Evolutionary conservation across 2,113 vertebrate species (phyloP).

Genomic region (Callospermophilus lateralis): DNA sequence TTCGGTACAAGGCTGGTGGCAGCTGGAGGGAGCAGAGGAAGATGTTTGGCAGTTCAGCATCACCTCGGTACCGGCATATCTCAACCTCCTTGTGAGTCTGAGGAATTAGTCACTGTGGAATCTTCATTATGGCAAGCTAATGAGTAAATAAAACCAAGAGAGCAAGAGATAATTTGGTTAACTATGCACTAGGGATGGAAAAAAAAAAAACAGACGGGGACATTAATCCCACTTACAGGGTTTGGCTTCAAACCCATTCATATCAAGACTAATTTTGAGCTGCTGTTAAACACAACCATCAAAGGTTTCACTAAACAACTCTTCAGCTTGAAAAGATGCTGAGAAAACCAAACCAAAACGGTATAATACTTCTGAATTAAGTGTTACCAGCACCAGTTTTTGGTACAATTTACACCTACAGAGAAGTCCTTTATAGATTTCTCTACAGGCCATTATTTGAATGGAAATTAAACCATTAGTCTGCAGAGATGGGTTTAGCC

Average conservation of each 20-base stretch:
- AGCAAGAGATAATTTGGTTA: slow-evolving; percentile 80
- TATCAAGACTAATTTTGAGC: slow-evolving; percentile 30
- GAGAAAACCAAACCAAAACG: background rate
- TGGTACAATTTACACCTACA: background rate
- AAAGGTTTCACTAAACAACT: slow-evolving; percentile 24
- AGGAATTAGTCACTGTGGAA: slow-evolving; percentile 71
- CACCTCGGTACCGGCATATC: background rate
- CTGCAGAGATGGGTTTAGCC: background rate
- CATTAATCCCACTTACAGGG: slow-evolving; percentile 76
- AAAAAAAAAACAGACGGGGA: slow-evolving; percentile 62
- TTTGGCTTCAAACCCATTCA: slow-evolving; percentile 65
- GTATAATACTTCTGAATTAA: background rate
- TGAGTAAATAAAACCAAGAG: slow-evolving; percentile 82
- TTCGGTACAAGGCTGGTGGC: background rate
- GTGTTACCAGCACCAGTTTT: background rate
- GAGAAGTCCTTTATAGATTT: background rate
- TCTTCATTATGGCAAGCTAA: slow-evolving; percentile 77
- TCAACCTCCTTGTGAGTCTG: background rate
- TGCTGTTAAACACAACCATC: slow-evolving; percentile 13
- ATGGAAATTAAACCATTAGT: background rate
- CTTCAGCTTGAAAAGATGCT: background rate
- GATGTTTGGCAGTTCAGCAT: background rate
- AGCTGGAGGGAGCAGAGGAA: background rate
- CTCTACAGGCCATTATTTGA: background rate
- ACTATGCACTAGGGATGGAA: slow-evolving; percentile 76